phyloP scores from a whole-genome alignment of 1,140 invertebrate genomes.

The Drosophila saltans region DNA sequence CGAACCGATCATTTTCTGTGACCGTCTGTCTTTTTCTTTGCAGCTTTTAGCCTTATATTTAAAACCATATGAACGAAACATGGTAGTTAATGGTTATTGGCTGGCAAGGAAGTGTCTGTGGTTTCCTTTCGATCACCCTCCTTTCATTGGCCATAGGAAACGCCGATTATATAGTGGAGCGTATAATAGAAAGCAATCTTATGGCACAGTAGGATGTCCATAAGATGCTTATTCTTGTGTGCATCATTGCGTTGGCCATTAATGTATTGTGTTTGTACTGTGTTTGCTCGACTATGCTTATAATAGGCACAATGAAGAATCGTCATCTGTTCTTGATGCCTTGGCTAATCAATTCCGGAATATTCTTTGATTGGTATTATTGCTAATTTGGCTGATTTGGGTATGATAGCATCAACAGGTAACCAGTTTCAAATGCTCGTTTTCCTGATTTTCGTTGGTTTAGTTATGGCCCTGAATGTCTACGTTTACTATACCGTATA shows the following conservation, averaged over 20 bases:
- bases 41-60: no score
- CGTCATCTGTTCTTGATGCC: constrained; percentile 66
- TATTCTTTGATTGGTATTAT: neutral
- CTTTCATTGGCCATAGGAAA: constrained; percentile 3
- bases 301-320: constrained; percentile 45
- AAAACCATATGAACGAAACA: no score
- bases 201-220: neutral
- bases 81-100: constrained; percentile 35
- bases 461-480: neutral
- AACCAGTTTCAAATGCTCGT: no score
- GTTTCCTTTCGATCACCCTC: constrained; percentile 14
- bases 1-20: no score
- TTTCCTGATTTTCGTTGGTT: no score
- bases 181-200: neutral
- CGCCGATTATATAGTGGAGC: constrained; percentile 15
- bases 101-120: constrained; percentile 38
- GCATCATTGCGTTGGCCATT: constrained; percentile 31
- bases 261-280: constrained; percentile 13
- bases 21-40: no score
- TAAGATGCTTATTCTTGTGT: constrained; percentile 14
- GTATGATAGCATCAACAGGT: no score
- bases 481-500: neutral
- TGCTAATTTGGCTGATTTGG: no score
- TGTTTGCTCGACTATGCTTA: constrained; percentile 36
- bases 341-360: constrained; percentile 61